Evolutionary conservation across 2,888 invertebrate species (phyloP).

Genomic region (Nematopogon swammerdamellus): DNA sequence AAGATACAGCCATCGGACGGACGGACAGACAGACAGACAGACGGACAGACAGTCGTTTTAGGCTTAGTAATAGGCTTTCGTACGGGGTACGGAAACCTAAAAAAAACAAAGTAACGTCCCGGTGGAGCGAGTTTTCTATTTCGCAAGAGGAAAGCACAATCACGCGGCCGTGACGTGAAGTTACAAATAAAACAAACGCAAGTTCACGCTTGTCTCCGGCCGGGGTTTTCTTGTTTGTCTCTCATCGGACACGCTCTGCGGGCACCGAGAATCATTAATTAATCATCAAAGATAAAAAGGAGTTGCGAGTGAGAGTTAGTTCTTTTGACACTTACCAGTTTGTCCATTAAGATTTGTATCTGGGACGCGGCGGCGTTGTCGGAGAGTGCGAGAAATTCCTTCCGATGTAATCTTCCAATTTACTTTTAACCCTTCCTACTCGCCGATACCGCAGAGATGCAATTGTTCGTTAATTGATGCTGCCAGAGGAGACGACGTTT

Average conservation of each 20-base stretch:
- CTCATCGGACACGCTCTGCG: neutral
- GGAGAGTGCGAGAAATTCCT: neutral
- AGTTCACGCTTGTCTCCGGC: neutral
- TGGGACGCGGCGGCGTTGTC: neutral
- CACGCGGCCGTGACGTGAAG: too few relatives aligned
- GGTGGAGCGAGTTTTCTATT: too few relatives aligned
- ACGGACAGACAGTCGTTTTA: too few relatives aligned
- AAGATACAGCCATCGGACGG: too few relatives aligned
- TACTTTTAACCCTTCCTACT: neutral
- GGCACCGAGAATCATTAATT: neutral
- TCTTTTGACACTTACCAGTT: neutral
- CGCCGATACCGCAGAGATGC: neutral
- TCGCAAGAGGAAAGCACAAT: too few relatives aligned
- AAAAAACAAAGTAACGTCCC: too few relatives aligned
- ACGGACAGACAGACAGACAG: too few relatives aligned
- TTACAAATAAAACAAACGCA: too few relatives aligned
- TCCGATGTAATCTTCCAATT: neutral
- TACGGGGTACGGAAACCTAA: too few relatives aligned
- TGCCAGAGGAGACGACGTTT: neutral
- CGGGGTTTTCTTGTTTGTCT: neutral
- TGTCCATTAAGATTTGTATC: neutral
- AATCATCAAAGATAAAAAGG: neutral
- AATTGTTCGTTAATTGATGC: neutral
- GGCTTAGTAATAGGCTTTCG: too few relatives aligned
- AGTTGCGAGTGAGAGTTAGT: neutral